Percentiles rank a stretch among this genome's conserved stretches.
Evolutionary conservation across 2,797 vertebrate species (phyloP).

Genomic region (Poecile montanus): DNA sequence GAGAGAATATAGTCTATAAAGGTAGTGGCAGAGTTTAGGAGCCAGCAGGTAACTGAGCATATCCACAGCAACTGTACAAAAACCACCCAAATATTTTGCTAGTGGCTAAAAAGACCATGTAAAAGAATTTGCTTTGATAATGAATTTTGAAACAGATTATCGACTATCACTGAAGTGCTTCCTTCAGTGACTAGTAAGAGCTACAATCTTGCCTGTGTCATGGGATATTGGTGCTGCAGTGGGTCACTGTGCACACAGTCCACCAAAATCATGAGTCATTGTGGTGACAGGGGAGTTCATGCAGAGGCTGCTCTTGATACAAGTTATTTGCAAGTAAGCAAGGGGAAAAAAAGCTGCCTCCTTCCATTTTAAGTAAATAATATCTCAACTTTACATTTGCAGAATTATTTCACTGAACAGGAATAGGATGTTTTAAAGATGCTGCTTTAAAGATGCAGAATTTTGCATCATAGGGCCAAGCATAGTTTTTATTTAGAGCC

Average conservation of each 20-base stretch:
- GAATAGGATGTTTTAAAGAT: neutral
- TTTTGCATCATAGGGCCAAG: neutral
- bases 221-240: neutral
- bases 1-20: neutral
- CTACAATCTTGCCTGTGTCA: neutral
- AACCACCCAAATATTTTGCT: neutral
- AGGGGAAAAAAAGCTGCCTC: neutral
- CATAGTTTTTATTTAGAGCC: neutral
- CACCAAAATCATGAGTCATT: rapidly evolving
- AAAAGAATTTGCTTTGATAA: neutral
- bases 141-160: neutral
- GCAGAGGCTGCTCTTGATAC: neutral
- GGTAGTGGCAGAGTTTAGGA: neutral
- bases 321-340: neutral
- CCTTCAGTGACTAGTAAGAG: neutral
- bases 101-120: neutral
- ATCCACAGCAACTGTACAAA: neutral
- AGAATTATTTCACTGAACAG: neutral
- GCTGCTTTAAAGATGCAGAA: neutral
- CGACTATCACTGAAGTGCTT: neutral
- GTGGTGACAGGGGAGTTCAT: neutral
- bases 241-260: neutral
- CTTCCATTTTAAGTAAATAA: neutral
- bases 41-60: neutral
- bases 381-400: neutral